Base-by-base conservation (phyloP, 2,113 vertebrate species). In the Trematomus loennbergii region DNA sequence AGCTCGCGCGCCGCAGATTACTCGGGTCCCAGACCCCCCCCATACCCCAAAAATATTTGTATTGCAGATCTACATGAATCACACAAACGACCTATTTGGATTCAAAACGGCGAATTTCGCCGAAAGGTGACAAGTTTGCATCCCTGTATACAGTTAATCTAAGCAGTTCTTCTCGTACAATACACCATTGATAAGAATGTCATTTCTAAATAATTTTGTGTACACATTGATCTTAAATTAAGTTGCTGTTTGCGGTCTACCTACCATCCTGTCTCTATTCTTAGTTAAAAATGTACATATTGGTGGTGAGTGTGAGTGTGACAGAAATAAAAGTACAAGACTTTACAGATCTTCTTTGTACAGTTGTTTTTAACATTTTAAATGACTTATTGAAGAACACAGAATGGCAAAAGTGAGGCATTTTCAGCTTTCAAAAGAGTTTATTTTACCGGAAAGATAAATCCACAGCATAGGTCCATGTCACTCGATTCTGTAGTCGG, bases 231-330 rank as follows among this genome's bases (percentile, higher is more conserved):
- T 84, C 43, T 77, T 6, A 54, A 53, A 54, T 53, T 69, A 73
- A 50, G 22, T 58, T 72, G 54, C 50, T 3, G 25, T 67, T 59
- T 72, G 33, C 45, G 33, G 55, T 60, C 25, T 29, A 60, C n/a
- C 59, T 52, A 18, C 18, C 1, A n/a, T 4, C 20, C 29, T 36
- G 6, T 50, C 20, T 69, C 46, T 82, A 29, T 82, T 72, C 83
- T 83, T 75, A 81, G 74, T 83, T 81, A 20, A 67, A 82, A 54
- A 77, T 89, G 76, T 85, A 88, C 45, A 83, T 87, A 78, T 55
- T 74, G 36, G 25, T 78, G 61, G 73, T 70, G 72, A 69, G 22
- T 65, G 81, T 75, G 29, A 3, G 29, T 29, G 52, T 78, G 76
- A 59, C 3, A 53, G 72, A 45, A 88, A 86, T 78, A 83, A 92